Evolutionary conservation across 2,113 vertebrate species (phyloP), one percentile per base, ranked within the genome.

Genomic region (Gyps fulvus): DNA sequence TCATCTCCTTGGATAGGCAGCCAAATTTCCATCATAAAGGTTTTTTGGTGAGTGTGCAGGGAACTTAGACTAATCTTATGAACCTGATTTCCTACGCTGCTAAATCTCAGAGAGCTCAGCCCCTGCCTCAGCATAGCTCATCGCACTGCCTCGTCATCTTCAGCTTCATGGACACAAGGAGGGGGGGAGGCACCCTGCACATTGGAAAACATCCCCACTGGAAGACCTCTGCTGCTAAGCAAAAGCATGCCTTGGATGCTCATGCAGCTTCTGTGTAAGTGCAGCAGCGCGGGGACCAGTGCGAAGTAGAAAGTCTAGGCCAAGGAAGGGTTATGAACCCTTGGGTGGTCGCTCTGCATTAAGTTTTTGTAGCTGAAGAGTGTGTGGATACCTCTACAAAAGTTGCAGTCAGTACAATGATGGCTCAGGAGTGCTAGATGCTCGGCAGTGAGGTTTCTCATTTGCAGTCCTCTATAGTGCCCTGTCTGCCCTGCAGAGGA

Each of bases 91-190:
- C 11, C 38, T 20, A 7, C 12, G 27, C 31, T 38, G 10, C 42
- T 27, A 36, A 38, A 34, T 13, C 15, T 47, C 10, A 18, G 65
- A 49, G 38, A 63, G 50, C 27, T 70, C 38, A 80, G 32, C 15
- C 42, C 42, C 26, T 76, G 15, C 27, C 43, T 49, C 23, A 72
- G 62, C 32, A 25, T 17, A 77, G 26, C 40, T 54, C 22, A 1
- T 34, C 31, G 22, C 20, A 13, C 32, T 19, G 18, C 40, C 52
- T 78, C 36, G 3, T 73, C 54, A 22, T 21, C 36, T 31, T 55
- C 19, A n/a, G 40, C n/a, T 32, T 55, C 47, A 12, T 0, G 1
- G 21, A 19, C 7, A 20, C 7, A 10, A 42, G 36, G n/a, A 40
- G 13, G 4, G 13, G 31, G 11, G 54, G 32, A 38, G 47, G 22